Evolutionary conservation across 1,140 invertebrate genomes (phyloP).

Genomic region (Papilio dardanus): DNA sequence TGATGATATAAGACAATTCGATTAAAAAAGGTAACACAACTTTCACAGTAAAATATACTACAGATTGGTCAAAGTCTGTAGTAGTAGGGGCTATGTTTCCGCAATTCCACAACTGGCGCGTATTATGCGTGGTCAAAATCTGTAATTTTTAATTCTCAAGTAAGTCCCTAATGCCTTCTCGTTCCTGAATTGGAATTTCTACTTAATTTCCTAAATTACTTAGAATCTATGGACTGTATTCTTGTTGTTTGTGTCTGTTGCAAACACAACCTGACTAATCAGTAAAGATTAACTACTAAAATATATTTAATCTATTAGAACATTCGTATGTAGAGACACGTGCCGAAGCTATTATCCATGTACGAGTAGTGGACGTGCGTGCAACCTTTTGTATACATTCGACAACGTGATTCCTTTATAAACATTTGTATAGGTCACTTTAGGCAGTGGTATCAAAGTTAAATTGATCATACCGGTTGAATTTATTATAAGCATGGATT

Average conservation of each 20-base stretch:
- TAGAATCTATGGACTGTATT: background rate
- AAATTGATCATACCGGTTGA: background rate
- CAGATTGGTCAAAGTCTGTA: too few species aligned
- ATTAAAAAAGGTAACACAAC: background rate
- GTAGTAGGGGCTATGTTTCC: too few species aligned
- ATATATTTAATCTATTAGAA: background rate
- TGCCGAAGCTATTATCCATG: too few species aligned
- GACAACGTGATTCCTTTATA: conserved; percentile 13
- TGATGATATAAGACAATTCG: too few species aligned
- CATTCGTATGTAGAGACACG: background rate
- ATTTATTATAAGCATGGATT: background rate
- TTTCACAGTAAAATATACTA: too few species aligned
- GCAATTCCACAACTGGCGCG: too few species aligned
- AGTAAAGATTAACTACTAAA: background rate
- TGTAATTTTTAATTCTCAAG: too few species aligned
- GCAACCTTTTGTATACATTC: background rate
- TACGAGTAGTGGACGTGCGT: background rate
- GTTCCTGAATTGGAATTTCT: too few species aligned
- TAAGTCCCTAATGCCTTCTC: too few species aligned
- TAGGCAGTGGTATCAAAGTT: background rate
- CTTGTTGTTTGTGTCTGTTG: background rate
- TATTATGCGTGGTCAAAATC: too few species aligned
- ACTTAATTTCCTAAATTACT: too few species aligned
- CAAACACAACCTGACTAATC: too few species aligned
- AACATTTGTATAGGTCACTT: background rate